A percentile compares a stretch with the other conserved stretches of the same genome.
Conservation (phyloP, 2,797 vertebrate species). For the Hypotaenidia okinawae region DNA sequence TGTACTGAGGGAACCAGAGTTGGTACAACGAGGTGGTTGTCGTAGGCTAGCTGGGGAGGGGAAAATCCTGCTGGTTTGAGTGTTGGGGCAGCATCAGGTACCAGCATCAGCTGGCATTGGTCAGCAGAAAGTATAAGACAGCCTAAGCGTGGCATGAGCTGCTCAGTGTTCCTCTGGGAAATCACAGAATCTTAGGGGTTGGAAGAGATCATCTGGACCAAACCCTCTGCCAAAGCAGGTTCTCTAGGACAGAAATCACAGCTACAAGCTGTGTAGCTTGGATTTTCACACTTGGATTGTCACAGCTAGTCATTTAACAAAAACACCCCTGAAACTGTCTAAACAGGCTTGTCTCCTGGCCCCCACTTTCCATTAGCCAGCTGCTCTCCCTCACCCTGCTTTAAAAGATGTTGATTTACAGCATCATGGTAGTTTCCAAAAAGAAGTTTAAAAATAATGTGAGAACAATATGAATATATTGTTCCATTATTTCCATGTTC, state of each 20-base stretch:
- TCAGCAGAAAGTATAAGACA: rapidly evolving
- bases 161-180: not conserved
- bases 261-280: too few relatives aligned
- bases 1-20: not conserved
- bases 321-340: not conserved
- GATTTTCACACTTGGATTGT: rapidly evolving
- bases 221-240: too few relatives aligned
- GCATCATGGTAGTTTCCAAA: not conserved
- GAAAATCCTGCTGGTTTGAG: not conserved
- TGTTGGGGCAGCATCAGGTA: not conserved
- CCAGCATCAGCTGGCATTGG: rapidly evolving
- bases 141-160: not conserved
- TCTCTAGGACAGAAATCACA: too few relatives aligned
- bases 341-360: not conserved
- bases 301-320: rapidly evolving
- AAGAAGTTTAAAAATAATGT: not conserved
- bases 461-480: not conserved
- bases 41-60: too few relatives aligned
- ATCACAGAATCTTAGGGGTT: too few relatives aligned
- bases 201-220: too few relatives aligned
- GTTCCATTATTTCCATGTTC: not conserved
- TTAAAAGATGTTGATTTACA: not conserved
- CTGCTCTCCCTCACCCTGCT: not conserved
- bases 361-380: rapidly evolving
- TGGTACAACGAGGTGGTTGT: not conserved